These are phyloP conservation scores for Penelope pileata DNA, from an alignment of 2,113 vertebrate species.

Conservation along the genomic window DNA sequence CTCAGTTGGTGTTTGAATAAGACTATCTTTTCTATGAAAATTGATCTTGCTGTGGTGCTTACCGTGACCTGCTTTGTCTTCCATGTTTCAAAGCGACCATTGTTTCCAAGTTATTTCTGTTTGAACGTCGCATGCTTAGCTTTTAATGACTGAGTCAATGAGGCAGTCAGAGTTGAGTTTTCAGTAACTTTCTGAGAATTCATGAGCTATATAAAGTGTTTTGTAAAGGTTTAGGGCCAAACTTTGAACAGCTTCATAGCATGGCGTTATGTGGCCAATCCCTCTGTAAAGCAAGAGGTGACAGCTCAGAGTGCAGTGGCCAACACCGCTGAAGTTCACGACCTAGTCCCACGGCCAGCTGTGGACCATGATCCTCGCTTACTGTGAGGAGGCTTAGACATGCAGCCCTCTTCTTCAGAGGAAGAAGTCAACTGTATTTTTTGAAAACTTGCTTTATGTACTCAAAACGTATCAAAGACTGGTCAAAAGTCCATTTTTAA, in stretches of 20 bases:
- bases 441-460: not conserved
- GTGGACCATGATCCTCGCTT: accelerated
- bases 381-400: not conserved
- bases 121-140: not conserved
- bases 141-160: not conserved
- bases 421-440: not conserved
- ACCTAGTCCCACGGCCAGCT: not conserved
- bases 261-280: not conserved
- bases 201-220: not conserved
- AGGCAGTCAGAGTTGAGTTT: not conserved
- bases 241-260: not conserved
- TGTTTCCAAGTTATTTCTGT: not conserved
- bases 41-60: not conserved
- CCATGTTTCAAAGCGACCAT: not conserved
- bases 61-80: not conserved
- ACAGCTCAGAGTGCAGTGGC: not conserved
- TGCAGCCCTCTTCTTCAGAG: not conserved
- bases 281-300: not conserved
- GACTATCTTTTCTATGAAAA: not conserved
- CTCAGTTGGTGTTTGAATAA: not conserved
- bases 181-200: not conserved
- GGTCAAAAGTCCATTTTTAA: not conserved
- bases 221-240: not conserved
- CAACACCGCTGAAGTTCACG: not conserved
- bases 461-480: not conserved